Conservation (phyloP, 2,888 invertebrate species). For the Amphipoea lucens region DNA sequence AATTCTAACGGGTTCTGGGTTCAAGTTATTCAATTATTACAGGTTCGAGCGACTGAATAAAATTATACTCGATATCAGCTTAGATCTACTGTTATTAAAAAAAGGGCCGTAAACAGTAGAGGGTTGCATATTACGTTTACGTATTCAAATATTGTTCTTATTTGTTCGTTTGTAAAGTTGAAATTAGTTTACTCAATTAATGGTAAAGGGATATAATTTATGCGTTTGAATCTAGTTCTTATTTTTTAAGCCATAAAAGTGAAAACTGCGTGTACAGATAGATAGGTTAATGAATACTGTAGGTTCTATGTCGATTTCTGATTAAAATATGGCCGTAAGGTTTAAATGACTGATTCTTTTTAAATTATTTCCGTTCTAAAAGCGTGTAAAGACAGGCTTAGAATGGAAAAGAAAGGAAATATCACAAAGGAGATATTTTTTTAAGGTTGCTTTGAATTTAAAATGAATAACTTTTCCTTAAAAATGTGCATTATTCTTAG, state of each 20-base stretch:
- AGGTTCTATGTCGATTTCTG: conserved; percentile 52
- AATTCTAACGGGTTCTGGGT: conserved; percentile 60
- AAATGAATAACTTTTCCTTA: background rate
- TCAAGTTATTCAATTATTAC: conserved; percentile 66
- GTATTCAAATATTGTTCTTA: conserved; percentile 39
- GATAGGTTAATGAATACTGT: conserved; percentile 47
- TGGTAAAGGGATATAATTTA: background rate
- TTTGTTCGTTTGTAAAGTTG: background rate
- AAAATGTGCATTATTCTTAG: background rate
- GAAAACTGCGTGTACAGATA: conserved; percentile 7
- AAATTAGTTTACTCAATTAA: conserved; percentile 21
- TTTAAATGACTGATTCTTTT: conserved; percentile 48
- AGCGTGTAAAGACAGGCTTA: background rate
- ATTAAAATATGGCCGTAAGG: conserved; percentile 60
- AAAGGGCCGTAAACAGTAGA: conserved; percentile 59
- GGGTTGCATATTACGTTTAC: conserved; percentile 23
- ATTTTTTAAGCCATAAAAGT: background rate
- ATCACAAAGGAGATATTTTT: background rate
- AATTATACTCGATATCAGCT: conserved; percentile 56
- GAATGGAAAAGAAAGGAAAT: too few relatives aligned
- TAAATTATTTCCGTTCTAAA: conserved; percentile 34
- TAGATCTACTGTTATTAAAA: conserved; percentile 62
- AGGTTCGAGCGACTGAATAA: conserved; percentile 57
- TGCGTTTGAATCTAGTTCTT: conserved; percentile 36
- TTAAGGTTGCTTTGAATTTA: background rate